Base-by-base conservation (phyloP, 2,888 invertebrate genomes). In the Eueremaeus valkanovi region DNA sequence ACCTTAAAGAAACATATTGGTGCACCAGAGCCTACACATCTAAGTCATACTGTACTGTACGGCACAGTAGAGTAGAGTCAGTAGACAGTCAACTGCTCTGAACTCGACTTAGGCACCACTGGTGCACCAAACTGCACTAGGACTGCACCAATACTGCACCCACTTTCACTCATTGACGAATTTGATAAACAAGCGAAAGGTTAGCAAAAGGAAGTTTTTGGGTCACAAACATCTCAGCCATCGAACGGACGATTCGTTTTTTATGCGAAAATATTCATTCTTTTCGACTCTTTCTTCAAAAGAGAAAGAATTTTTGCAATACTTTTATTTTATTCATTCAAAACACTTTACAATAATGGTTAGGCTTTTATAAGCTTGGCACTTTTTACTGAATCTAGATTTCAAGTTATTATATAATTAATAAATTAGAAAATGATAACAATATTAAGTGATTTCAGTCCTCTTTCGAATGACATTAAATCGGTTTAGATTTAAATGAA, bases 151-250 rank as follows among this genome's bases (percentile, higher is more conserved):
- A 16, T 61, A 61, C 61, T 61, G 61, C 61, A 61, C 61, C 61
- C 61, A 61, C 61, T 61, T 61, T 61, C 61, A 61, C 61, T 61
- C 61, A 29, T 61, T 61, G 61, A 1, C 9, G 55, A 55, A 24
- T 31, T 29, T 16, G n/a, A 61, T 61, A 61, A 61, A 61, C 61
- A 61, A 61, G 61, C 61, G 61, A 61, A 61, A 61, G 61, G 61
- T 61, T 61, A 61, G 8, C 61, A 61, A 24, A 61, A 61, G 61
- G 31, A 61, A 61, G 61, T 61, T 61, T 61, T 61, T 61, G 31
- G 61, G 61, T 61, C 61, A 61, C 61, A 61, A 61, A 61, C 61
- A 61, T 61, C 61, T 29, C 29, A 27, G 31, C 51, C 51, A 13
- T 16, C 21, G n/a, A 6, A 24, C 61, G 18, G 29, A 61, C 61